Evolutionary conservation across 2,888 invertebrate genomes (phyloP).

Genomic region (Odontocerum albicorne): DNA sequence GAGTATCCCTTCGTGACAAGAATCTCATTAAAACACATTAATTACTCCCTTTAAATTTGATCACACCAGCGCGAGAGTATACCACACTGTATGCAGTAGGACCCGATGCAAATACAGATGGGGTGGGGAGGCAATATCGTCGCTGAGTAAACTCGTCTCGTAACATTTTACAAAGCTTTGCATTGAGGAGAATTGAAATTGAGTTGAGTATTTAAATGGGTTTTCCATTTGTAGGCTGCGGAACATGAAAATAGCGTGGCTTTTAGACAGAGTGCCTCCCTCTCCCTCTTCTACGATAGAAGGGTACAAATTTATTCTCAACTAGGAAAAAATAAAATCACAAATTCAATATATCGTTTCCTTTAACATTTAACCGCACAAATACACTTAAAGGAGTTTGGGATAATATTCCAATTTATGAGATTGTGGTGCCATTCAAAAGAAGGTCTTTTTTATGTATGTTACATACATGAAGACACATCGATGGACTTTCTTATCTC

Average conservation of each 20-base stretch:
- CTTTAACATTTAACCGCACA: too few species aligned
- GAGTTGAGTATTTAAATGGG: constrained; percentile 60
- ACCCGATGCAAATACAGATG: background rate
- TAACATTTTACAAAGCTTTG: constrained; percentile 46
- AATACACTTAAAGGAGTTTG: too few species aligned
- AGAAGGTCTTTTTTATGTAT: too few species aligned
- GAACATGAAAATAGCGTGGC: constrained; percentile 63
- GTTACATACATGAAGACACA: too few species aligned
- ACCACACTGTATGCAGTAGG: background rate
- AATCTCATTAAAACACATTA: constrained; percentile 20
- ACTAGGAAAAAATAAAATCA: too few species aligned
- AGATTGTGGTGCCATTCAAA: too few species aligned
- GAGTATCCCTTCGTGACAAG: constrained; percentile 4
- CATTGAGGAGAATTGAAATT: constrained; percentile 58
- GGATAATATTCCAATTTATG: too few species aligned
- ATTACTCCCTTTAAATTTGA: constrained; percentile 18
- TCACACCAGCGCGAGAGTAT: too few species aligned
- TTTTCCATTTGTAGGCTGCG: constrained; percentile 56
- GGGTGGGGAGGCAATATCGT: background rate
- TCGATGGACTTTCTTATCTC: too few species aligned
- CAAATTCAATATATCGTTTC: too few species aligned
- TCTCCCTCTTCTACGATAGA: too few species aligned
- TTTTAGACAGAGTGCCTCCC: constrained; percentile 47
- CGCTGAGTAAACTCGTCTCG: constrained; percentile 19
- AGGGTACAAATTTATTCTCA: background rate